phyloP scores from a whole-genome alignment of 2,113 vertebrate species.

The Meriones unguiculatus region DNA sequence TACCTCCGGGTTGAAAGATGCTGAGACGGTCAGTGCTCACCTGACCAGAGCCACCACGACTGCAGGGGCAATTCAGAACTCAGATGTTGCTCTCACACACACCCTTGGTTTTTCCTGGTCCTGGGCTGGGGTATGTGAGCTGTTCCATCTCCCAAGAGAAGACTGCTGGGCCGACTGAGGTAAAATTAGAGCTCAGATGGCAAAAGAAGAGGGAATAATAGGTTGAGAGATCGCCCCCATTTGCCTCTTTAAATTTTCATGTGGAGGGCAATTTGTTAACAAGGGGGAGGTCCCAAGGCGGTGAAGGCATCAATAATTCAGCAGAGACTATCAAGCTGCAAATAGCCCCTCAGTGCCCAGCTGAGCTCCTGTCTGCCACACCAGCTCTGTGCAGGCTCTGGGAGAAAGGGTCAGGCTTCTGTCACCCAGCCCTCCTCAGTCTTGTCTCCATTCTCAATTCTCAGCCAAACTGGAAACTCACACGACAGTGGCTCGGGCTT shows the following conservation, averaged over 20 bases:
- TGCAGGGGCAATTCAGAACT: background rate
- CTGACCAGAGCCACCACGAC: background rate
- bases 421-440: background rate
- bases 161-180: constrained; percentile 58
- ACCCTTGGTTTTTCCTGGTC: background rate
- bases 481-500: background rate
- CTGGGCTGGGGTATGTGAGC: background rate
- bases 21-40: background rate
- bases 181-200: constrained; percentile 81
- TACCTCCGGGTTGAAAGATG: background rate
- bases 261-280: constrained; percentile 60
- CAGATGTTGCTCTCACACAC: background rate
- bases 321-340: constrained; percentile 69
- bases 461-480: background rate
- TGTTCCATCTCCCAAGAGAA: constrained; percentile 54
- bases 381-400: constrained; percentile 36
- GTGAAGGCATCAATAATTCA: constrained; percentile 77
- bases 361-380: constrained; percentile 19
- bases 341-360: constrained; percentile 63
- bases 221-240: constrained; percentile 73
- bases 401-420: constrained; percentile 52
- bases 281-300: constrained; percentile 16
- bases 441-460: constrained; percentile 12
- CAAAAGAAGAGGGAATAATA: constrained; percentile 67
- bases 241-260: constrained; percentile 76